phyloP scores from a whole-genome alignment of 2,888 invertebrate genomes.

The Epiblema foenella region DNA sequence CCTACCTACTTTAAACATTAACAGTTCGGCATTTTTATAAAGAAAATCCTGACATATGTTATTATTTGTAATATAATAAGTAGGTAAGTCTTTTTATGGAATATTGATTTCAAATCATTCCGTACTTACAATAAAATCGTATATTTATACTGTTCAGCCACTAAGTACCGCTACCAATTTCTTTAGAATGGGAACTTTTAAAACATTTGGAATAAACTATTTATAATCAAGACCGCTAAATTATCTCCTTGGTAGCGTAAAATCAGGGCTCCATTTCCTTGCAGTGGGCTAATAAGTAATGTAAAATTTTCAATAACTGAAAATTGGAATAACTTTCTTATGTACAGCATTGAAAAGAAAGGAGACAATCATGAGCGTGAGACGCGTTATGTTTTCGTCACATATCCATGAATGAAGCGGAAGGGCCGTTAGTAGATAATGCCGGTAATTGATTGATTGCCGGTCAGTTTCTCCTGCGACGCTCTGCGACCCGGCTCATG shows the following conservation, averaged over 20 bases:
- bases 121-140: too few species aligned
- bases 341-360: not conserved
- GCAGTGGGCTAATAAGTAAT: not conserved
- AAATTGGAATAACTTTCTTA: not conserved
- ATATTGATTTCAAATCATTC: too few species aligned
- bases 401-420: constrained; percentile 43
- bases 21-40: too few species aligned
- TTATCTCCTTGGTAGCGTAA: not conserved
- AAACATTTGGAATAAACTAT: not conserved
- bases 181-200: too few species aligned
- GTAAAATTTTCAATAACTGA: not conserved
- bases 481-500: constrained; percentile 18
- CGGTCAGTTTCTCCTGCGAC: constrained; percentile 24
- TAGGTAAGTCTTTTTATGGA: too few species aligned
- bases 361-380: constrained; percentile 37
- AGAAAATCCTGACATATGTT: too few species aligned
- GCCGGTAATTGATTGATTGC: constrained; percentile 44
- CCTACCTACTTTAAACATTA: too few species aligned
- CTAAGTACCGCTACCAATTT: too few species aligned
- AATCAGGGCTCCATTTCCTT: too few species aligned
- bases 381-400: constrained; percentile 41
- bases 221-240: not conserved
- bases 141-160: too few species aligned
- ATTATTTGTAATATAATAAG: too few species aligned
- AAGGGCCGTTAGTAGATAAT: constrained; percentile 40